Conservation (phyloP, 2,113 vertebrate species). For the Suricata suricatta region DNA sequence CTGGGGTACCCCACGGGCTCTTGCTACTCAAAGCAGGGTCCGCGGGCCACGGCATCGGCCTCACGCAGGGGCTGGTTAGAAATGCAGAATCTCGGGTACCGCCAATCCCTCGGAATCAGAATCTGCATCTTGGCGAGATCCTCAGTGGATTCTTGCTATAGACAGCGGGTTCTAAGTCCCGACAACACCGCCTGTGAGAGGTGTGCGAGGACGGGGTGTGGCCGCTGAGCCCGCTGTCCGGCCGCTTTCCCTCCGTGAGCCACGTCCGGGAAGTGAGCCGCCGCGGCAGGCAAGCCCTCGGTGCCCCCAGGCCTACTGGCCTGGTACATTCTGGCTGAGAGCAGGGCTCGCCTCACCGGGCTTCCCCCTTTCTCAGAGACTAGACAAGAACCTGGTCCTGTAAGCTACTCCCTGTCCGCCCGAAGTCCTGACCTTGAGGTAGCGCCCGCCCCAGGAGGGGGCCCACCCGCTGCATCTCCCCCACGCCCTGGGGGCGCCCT, state of each 20-base stretch:
- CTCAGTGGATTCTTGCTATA: no score
- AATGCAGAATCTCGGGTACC: neutral
- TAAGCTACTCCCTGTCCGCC: neutral
- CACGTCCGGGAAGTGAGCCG: neutral
- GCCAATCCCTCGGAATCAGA: neutral
- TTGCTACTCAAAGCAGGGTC: neutral
- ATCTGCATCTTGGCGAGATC: neutral
- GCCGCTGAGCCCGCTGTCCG: neutral
- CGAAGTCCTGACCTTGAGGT: neutral
- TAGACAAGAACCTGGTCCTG: neutral
- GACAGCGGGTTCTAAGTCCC: neutral
- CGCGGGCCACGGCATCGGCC: fast-evolving
- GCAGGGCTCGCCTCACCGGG: neutral
- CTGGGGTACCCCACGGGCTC: neutral
- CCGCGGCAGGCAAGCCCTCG: neutral
- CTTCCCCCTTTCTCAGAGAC: neutral
- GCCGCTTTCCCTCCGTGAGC: neutral
- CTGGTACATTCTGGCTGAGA: neutral
- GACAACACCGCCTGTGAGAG: neutral
- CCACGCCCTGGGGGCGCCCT: neutral
- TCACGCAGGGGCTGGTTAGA: neutral
- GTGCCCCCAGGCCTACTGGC: neutral
- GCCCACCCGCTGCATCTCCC: neutral
- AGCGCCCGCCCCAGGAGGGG: neutral
- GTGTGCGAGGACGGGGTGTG: neutral